A percentile compares a stretch with the other conserved stretches of the same genome.
Conservation (phyloP, 2,113 vertebrate species). For the Prochilodus magdalenae region DNA sequence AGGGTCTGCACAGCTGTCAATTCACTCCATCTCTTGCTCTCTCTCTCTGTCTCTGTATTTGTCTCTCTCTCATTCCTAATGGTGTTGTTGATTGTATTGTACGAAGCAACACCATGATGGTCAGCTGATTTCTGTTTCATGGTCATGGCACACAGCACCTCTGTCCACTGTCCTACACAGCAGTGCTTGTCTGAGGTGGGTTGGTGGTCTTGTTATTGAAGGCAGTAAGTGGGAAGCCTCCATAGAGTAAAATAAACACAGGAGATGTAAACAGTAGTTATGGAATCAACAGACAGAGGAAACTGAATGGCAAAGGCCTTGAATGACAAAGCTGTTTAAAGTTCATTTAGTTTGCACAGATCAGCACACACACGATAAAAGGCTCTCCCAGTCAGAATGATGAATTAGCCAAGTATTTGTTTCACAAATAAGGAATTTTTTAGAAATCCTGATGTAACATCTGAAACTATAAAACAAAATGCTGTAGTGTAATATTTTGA, state of each 20-base stretch:
- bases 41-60: constrained; percentile 15
- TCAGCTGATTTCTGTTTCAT: background rate
- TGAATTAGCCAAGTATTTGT: too few relatives aligned
- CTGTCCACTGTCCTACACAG: background rate
- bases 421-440: too few relatives aligned
- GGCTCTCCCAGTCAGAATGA: too few relatives aligned
- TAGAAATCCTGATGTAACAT: too few relatives aligned
- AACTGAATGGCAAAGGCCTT: constrained; percentile 23
- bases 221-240: background rate
- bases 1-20: constrained; percentile 33
- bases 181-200: background rate
- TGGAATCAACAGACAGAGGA: background rate
- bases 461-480: too few relatives aligned
- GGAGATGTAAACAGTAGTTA: background rate
- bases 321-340: background rate
- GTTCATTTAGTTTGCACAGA: constrained; percentile 30
- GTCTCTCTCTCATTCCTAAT: background rate
- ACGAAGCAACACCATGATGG: background rate
- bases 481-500: too few relatives aligned
- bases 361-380: constrained; percentile 4
- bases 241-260: background rate
- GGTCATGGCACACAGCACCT: background rate
- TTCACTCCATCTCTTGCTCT: background rate
- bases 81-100: background rate
- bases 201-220: background rate